These are phyloP conservation scores for Cygnus atratus DNA, from an alignment of 2,113 vertebrate species.

Conservation along the genomic window DNA sequence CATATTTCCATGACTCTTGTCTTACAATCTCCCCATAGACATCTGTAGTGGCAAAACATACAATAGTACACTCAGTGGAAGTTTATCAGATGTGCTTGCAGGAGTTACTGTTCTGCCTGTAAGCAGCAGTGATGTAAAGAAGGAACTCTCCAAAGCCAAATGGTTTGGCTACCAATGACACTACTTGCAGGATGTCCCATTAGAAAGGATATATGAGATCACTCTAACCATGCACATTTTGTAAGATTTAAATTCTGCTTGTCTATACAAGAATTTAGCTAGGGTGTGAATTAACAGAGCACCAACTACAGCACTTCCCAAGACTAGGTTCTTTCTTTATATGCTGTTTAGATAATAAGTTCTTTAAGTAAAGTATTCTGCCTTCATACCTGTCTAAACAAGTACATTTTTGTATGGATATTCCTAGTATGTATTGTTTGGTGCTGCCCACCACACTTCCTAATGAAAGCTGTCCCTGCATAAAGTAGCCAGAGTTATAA, in stretches of 20 bases:
- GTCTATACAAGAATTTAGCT: slow-evolving; percentile 8
- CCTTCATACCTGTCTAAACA: slow-evolving; percentile 25
- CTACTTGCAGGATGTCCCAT: background rate
- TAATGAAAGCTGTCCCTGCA: background rate
- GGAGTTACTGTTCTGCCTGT: background rate
- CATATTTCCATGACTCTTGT: background rate
- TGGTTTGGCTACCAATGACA: rapidly evolving
- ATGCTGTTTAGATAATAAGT: background rate
- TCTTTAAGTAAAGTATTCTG: background rate
- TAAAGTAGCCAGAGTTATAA: background rate
- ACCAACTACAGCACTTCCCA: background rate
- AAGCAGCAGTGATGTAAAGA: background rate
- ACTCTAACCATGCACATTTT: background rate
- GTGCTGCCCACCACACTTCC: background rate
- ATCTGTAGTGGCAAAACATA: background rate
- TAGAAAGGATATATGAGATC: background rate
- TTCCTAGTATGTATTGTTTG: background rate
- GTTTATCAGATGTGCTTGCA: background rate
- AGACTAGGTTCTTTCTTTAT: background rate
- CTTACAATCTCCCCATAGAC: background rate
- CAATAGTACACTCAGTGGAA: no score
- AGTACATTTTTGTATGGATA: background rate
- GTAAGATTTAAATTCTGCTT: slow-evolving; percentile 8
- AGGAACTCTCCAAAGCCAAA: background rate
- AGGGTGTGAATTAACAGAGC: background rate